Conservation (phyloP, 1,140 invertebrate genomes). For the Drosophila miranda region DNA sequence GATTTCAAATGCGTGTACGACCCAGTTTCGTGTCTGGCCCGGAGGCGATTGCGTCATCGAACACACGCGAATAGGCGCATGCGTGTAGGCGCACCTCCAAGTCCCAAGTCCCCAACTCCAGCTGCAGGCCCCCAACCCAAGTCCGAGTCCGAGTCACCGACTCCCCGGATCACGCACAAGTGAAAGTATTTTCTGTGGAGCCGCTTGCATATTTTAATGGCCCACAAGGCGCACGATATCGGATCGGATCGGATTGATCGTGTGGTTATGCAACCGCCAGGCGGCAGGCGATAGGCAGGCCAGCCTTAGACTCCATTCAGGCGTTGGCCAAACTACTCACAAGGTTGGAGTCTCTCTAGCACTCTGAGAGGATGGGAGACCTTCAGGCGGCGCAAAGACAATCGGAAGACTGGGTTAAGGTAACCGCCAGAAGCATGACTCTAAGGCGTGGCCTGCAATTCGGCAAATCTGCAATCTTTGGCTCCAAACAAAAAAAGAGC, state of each 20-base stretch:
- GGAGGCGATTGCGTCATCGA: slow-evolving; percentile 32
- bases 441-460: slow-evolving; percentile 41
- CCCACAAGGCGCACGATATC: slow-evolving; percentile 37
- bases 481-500: slow-evolving; percentile 24
- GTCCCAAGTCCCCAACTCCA: neutral
- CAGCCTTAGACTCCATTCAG: slow-evolving; percentile 15
- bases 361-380: slow-evolving; percentile 43
- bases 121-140: too few relatives aligned
- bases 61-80: slow-evolving; percentile 13
- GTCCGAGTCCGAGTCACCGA: slow-evolving; percentile 4
- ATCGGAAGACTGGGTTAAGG: slow-evolving; percentile 66
- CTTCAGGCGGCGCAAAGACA: slow-evolving; percentile 30
- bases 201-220: slow-evolving; percentile 66
- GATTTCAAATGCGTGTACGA: slow-evolving; percentile 41
- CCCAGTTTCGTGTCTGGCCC: slow-evolving; percentile 36
- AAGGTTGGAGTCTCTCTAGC: slow-evolving; percentile 45
- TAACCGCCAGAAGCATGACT: slow-evolving; percentile 44
- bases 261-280: slow-evolving; percentile 53
- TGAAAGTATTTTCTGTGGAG: slow-evolving; percentile 58
- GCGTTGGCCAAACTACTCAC: slow-evolving; percentile 54
- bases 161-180: slow-evolving; percentile 63
- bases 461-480: slow-evolving; percentile 1
- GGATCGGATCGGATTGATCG: slow-evolving; percentile 25
- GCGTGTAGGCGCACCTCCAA: slow-evolving; percentile 14
- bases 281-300: slow-evolving; percentile 31